Base-by-base conservation (phyloP, 2,888 invertebrate genomes). In the Coecobrya sp. region DNA sequence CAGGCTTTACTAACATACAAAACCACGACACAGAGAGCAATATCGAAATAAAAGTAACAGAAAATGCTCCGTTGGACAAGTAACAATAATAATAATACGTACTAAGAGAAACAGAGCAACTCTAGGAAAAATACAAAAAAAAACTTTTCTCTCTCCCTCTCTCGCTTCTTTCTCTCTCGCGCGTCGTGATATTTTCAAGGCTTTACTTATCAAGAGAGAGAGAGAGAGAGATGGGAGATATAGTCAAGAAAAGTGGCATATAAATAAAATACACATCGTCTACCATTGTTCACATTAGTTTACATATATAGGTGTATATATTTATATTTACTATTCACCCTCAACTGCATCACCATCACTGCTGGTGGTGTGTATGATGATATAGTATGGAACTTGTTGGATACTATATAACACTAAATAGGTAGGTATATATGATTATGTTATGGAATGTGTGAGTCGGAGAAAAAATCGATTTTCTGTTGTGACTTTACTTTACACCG, bases 401-500 rank as follows among this genome's bases (percentile, higher is more conserved):
- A 5, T 55, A 55, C 19, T 25, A 65, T 13, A 7, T 65, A n/a
- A 11, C 27, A 25, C 62, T 65, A 25, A 16, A 8, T 65, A 27
- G 3, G 49, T 49, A 52, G 3, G 49, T 49, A 52, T 22, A 52
- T 49, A 76, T 49, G 10, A 73, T 49, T 1, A 25, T 76, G 76
- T 1, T 76, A 49, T 45, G 73, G 73, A 76, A 76, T 45, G 45
- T 68, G 10, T 70, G 4, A 30, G 36, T 49, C 25, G 76, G 49
- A 76, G 76, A 76, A n/a, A n/a, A n/a, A 82, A 82, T 82, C 82
- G 82, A 82, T 82, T 82, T 82, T 82, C 82, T 59, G 82, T 82
- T 59, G 59, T 59, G 82, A 82, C 59, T 82, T 59, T 49, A 52
- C 52, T 49, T 7, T 52, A 68, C 55, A 55, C 5, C 55, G 27